phyloP scores from a whole-genome alignment of 1,140 invertebrate genomes.

The Vollenhovia emeryi region DNA sequence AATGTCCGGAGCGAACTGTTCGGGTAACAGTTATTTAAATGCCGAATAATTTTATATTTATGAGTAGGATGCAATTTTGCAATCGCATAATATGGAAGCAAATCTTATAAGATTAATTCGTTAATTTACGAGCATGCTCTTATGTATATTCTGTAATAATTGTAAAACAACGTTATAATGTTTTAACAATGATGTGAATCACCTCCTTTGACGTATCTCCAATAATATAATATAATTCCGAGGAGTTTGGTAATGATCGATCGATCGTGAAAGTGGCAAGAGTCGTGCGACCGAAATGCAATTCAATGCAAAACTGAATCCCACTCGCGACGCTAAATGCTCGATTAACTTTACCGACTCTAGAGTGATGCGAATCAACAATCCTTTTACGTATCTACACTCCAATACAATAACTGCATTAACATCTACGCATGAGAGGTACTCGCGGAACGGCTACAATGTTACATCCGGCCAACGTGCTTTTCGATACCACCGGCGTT shows the following conservation, averaged over 20 bases:
- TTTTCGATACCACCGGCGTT: slow-evolving; percentile 22
- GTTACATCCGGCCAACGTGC: slow-evolving; percentile 58
- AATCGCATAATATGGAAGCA: background rate
- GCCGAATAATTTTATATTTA: background rate
- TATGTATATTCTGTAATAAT: background rate
- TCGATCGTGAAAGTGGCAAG: slow-evolving; percentile 45
- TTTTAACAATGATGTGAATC: background rate
- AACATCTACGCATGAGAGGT: slow-evolving; percentile 10
- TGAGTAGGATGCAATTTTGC: background rate
- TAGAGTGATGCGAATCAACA: no score
- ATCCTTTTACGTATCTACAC: no score
- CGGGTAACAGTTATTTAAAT: background rate
- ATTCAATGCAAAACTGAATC: background rate
- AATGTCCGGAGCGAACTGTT: background rate
- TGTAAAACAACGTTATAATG: background rate
- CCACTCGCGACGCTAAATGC: background rate
- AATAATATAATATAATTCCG: no score
- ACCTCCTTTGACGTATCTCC: background rate
- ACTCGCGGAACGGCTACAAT: slow-evolving; percentile 36
- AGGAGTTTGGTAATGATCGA: slow-evolving; percentile 39
- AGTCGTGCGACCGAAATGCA: background rate
- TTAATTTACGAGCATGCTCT: background rate
- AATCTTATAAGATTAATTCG: background rate
- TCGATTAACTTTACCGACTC: background rate
- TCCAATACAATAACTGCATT: background rate